phyloP scores from a whole-genome alignment of 2,113 vertebrate genomes.

The Naja naja region DNA sequence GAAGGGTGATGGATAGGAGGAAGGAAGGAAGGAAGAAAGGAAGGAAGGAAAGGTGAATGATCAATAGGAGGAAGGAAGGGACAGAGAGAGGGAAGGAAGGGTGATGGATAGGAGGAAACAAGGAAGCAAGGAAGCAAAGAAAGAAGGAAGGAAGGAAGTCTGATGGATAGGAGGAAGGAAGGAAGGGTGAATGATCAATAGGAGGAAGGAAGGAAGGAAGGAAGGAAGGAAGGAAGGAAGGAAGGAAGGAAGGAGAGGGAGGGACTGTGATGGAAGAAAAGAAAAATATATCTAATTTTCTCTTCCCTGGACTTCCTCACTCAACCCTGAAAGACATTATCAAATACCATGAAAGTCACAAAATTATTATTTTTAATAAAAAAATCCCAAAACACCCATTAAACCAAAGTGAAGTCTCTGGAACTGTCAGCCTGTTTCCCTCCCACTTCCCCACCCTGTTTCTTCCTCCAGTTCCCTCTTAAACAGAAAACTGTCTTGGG shows the following conservation, averaged over 20 bases:
- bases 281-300: background rate
- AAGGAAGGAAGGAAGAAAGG: background rate
- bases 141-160: no score
- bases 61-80: background rate
- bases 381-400: background rate
- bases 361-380: background rate
- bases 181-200: background rate
- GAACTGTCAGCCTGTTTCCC: background rate
- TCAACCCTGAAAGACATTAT: no score
- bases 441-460: background rate
- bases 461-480: background rate
- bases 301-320: no score
- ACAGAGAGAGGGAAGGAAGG: no score
- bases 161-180: background rate
- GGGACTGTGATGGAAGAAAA: background rate
- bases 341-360: no score
- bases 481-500: background rate
- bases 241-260: no score
- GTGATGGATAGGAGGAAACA: no score
- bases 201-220: background rate
- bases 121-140: no score
- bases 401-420: background rate
- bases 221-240: background rate
- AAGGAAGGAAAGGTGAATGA: background rate
- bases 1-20: background rate